These are phyloP conservation scores for Caenorhabditis remanei DNA, from an alignment of 1,140 invertebrate genomes.

Conservation along the genomic window DNA sequence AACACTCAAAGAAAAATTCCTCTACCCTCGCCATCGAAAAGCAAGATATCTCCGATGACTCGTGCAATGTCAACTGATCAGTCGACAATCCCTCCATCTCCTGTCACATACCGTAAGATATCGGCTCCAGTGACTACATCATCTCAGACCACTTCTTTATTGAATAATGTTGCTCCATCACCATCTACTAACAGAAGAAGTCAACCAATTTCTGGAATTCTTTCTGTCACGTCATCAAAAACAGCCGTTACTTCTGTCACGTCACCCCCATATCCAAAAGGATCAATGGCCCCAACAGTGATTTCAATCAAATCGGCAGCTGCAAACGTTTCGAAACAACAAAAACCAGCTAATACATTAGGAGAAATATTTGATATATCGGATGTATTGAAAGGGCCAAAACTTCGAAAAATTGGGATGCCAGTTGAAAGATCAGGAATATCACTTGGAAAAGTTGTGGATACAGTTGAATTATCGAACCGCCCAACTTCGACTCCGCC, in stretches of 20 bases:
- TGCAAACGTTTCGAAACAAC: neutral
- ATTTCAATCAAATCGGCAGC: neutral
- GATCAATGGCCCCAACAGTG: neutral
- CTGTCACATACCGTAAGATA: neutral
- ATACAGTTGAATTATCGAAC: neutral
- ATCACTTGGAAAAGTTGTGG: slow-evolving; percentile 25
- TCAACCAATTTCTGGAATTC: neutral
- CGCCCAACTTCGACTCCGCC: slow-evolving; percentile 16
- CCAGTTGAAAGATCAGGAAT: slow-evolving; percentile 36
- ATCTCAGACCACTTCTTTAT: neutral
- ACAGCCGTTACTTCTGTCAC: neutral
- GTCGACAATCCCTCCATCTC: neutral
- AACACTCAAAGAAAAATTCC: neutral
- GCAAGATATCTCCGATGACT: neutral
- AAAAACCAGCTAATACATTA: neutral
- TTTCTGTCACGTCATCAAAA: slow-evolving; percentile 22
- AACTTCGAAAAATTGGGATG: slow-evolving; percentile 37
- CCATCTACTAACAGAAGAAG: neutral
- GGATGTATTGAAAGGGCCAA: slow-evolving; percentile 16
- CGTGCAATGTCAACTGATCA: slow-evolving; percentile 8
- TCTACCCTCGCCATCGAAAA: neutral
- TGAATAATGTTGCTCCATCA: neutral
- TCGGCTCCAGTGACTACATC: slow-evolving; percentile 21
- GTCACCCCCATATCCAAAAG: slow-evolving; percentile 26
- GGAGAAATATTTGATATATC: slow-evolving; percentile 11